Conservation (phyloP, 2,888 invertebrate genomes). For the Apotomis capreana region DNA sequence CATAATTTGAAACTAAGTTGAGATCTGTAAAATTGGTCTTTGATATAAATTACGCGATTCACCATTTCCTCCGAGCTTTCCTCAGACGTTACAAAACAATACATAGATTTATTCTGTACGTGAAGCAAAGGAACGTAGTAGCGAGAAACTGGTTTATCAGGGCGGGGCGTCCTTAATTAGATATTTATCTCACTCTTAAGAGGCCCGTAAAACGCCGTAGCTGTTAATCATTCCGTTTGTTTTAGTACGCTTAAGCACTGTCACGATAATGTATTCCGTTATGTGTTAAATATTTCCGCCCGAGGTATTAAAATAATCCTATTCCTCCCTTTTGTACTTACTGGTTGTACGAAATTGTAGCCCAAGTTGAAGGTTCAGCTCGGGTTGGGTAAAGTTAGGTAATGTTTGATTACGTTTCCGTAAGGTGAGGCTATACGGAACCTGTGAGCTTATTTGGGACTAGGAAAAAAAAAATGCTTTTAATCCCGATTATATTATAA, state of each 20-base stretch:
- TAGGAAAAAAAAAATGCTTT: too few species aligned
- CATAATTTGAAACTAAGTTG: too few species aligned
- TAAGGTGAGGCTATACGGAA: too few species aligned
- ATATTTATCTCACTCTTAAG: slow-evolving; percentile 41
- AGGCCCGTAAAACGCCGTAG: slow-evolving; percentile 29
- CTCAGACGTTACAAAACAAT: background rate
- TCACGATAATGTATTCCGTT: slow-evolving; percentile 33
- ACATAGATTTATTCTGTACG: background rate
- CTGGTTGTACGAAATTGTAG: background rate
- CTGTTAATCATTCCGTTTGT: slow-evolving; percentile 38
- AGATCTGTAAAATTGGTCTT: background rate
- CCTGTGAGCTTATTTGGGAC: too few species aligned
- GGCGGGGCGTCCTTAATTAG: slow-evolving; percentile 34
- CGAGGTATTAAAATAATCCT: slow-evolving; percentile 1
- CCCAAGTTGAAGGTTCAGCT: background rate
- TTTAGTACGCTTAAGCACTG: slow-evolving; percentile 30
- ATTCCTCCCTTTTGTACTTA: background rate
- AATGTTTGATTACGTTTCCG: too few species aligned
- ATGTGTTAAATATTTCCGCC: slow-evolving; percentile 19
- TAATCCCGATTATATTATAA: too few species aligned
- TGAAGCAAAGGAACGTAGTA: slow-evolving; percentile 15
- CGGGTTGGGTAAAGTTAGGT: too few species aligned
- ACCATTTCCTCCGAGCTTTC: background rate
- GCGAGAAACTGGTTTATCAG: slow-evolving; percentile 30
- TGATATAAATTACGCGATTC: background rate